phyloP scores from a whole-genome alignment of 2,797 vertebrate species.

The Toxotes lorentzi region DNA sequence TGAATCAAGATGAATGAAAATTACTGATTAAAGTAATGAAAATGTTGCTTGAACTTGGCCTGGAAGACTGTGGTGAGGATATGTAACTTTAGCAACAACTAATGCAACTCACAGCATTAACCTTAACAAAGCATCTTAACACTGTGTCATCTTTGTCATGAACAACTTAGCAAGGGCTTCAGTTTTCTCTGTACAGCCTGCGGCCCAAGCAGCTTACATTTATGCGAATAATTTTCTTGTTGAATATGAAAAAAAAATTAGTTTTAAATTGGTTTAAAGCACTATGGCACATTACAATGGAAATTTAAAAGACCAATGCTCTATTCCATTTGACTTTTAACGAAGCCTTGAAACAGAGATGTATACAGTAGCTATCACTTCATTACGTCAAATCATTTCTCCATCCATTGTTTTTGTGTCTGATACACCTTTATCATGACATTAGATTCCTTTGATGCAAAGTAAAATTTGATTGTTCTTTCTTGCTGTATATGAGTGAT shows the following conservation, averaged over 20 bases:
- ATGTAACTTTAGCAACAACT: constrained; percentile 47
- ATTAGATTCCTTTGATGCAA: constrained; percentile 21
- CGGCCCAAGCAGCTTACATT: constrained; percentile 32
- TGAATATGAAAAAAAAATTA: neutral
- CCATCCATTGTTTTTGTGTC: constrained; percentile 68
- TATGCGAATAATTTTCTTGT: constrained; percentile 6
- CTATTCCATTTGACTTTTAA: constrained; percentile 39
- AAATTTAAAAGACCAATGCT: constrained; percentile 31
- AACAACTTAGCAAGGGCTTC: constrained; percentile 51
- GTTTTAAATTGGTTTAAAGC: constrained; percentile 21
- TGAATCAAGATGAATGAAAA: constrained; percentile 6
- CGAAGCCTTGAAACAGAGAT: constrained; percentile 80
- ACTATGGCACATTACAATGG: constrained; percentile 14
- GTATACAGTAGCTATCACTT: constrained; percentile 83
- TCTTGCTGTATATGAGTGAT: constrained; percentile 33
- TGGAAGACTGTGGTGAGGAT: constrained; percentile 79
- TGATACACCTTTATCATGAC: constrained; percentile 27
- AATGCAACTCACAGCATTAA: constrained; percentile 53
- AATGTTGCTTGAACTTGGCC: constrained; percentile 61
- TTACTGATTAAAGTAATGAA: constrained; percentile 10
- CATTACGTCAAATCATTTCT: constrained; percentile 62
- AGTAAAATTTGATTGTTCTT: constrained; percentile 28
- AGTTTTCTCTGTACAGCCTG: constrained; percentile 33
- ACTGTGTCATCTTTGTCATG: constrained; percentile 80
- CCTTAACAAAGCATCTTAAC: constrained; percentile 64